phyloP scores from a whole-genome alignment of 1,140 invertebrate species.

The Lepidurus arcticus region DNA sequence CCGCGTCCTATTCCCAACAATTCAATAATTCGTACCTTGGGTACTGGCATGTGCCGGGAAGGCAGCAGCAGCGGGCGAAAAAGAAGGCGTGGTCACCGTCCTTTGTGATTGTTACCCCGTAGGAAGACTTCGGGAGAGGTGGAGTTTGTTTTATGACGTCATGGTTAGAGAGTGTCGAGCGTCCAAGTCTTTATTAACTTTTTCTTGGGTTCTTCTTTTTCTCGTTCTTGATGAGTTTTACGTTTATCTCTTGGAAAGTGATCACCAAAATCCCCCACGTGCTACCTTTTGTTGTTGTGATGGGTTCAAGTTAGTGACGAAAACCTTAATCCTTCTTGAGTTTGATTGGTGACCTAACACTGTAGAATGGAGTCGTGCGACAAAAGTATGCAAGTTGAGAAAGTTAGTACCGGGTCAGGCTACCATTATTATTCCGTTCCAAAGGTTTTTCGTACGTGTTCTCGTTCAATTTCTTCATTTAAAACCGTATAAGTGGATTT shows the following conservation, averaged over 20 bases:
- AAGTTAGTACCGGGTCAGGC: background rate
- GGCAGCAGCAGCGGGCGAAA: background rate
- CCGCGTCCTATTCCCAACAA: background rate
- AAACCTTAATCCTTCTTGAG: background rate
- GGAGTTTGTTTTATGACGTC: background rate
- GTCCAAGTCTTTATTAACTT: background rate
- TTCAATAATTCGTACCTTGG: background rate
- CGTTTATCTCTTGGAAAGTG: background rate
- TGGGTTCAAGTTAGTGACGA: background rate
- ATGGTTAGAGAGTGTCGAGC: background rate
- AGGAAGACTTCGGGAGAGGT: background rate
- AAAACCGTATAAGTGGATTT: background rate
- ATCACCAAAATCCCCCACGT: background rate
- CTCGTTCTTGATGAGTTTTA: background rate
- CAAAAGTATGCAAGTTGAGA: conserved; percentile 12
- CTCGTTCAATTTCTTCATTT: no score
- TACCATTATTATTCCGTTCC: background rate
- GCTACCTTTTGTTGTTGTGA: background rate
- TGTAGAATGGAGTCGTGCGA: conserved; percentile 1
- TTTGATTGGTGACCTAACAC: background rate
- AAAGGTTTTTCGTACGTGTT: background rate
- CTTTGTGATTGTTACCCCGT: background rate
- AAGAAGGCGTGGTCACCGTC: background rate
- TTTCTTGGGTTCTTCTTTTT: background rate
- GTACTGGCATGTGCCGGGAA: background rate